These are phyloP conservation scores for Isurus oxyrinchus DNA, from an alignment of 2,113 vertebrate genomes.

Conservation along the genomic window DNA sequence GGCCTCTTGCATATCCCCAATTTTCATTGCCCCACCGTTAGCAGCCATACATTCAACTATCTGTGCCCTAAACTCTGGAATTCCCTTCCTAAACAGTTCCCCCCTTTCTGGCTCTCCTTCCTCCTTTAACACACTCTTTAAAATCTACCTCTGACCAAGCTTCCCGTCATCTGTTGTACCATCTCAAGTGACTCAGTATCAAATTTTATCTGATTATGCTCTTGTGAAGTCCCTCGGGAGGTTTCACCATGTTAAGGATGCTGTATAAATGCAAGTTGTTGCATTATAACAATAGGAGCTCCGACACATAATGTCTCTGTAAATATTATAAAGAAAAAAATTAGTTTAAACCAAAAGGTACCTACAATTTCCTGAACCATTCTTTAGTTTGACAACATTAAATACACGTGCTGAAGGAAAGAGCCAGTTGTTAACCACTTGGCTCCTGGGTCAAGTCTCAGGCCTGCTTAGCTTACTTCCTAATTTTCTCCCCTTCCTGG, in stretches of 20 bases:
- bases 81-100: neutral
- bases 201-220: neutral
- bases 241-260: neutral
- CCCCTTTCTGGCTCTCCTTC: neutral
- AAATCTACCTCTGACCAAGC: neutral
- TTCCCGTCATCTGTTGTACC: neutral
- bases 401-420: neutral
- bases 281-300: neutral
- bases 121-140: neutral
- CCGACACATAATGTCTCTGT: neutral
- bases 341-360: neutral
- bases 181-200: neutral
- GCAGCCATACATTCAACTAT: neutral
- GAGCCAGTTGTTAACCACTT: neutral
- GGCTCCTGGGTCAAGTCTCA: neutral
- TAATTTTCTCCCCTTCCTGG: neutral
- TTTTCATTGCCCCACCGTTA: neutral
- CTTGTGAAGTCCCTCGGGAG: neutral
- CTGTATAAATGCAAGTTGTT: neutral
- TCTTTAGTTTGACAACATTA: neutral
- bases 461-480: neutral
- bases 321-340: neutral
- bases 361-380: neutral
- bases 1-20: neutral
- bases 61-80: neutral